Evolutionary conservation across 1,140 invertebrate species (phyloP).

Genomic region (Scaptodrosophila lebanonensis): DNA sequence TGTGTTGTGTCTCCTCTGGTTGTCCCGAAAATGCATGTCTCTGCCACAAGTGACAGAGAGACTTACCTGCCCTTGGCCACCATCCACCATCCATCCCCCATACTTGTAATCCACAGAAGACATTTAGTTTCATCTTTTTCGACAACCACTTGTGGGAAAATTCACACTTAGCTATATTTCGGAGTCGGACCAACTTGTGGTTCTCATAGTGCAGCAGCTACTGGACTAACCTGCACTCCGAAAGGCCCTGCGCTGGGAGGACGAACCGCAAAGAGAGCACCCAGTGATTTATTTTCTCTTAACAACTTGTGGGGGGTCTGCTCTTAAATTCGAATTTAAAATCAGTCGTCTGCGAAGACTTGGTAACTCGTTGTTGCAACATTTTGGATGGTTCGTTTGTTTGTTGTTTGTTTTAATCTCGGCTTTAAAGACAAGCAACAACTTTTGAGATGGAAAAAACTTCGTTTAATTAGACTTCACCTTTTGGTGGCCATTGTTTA

Average conservation of each 20-base stretch:
- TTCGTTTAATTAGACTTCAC: conserved; percentile 15
- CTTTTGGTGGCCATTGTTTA: conserved; percentile 3
- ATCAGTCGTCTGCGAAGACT: background rate
- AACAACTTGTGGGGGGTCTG: conserved; percentile 7
- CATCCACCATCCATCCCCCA: too few species aligned
- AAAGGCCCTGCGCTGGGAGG: too few species aligned
- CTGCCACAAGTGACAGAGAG: too few species aligned
- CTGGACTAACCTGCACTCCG: too few species aligned
- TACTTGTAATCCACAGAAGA: too few species aligned
- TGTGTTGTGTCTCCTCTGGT: too few species aligned
- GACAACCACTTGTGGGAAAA: conserved; percentile 64
- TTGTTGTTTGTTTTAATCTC: conserved; percentile 21
- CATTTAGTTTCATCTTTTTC: background rate
- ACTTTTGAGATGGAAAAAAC: conserved; percentile 29
- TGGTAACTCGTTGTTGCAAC: too few species aligned
- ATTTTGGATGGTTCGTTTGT: background rate
- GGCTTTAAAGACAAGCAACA: conserved; percentile 37
- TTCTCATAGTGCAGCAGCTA: background rate
- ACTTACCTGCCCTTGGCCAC: too few species aligned
- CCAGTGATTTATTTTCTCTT: background rate
- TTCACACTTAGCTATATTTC: background rate
- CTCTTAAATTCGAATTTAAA: too few species aligned
- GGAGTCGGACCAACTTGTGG: conserved; percentile 46
- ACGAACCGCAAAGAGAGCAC: background rate
- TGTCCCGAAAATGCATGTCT: too few species aligned